Base-by-base conservation (phyloP, 2,113 vertebrate species). In the Lichenostomus cassidix region DNA sequence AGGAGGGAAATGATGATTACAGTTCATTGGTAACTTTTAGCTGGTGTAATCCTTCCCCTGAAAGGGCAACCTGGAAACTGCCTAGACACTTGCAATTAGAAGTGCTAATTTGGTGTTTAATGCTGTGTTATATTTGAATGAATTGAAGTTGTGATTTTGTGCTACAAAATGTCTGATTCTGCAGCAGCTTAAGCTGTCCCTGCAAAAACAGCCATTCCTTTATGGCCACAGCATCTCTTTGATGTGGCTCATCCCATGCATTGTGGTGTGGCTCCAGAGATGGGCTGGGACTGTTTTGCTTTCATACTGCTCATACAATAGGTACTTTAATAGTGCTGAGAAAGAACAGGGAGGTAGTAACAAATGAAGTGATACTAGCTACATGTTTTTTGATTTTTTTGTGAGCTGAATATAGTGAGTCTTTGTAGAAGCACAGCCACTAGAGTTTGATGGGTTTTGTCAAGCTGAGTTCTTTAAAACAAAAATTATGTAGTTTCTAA, bases 101-200 rank as follows among this genome's bases (percentile, higher is more conserved):
- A 74, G 82, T 88, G 55, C 68, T 93, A 89, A 90, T 93, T 88
- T 56, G 46, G n/a, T 92, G 42, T 79, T 46, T 85, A 82, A 91
- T 89, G 53, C 77, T 84, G 55, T 87, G 60, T 62, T 95, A 90
- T 11, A 20, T 77, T 81, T 68, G 18, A 94, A 37, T 81, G 27
- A 91, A 63, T 78, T 75, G 37, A 94, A 67, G 39, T 82, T 81
- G 52, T 83, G 73, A 78, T 91, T 91, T 71, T 82, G 19, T 83
- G 35, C 31, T 88, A 44, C 24, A 37, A 41, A 90, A 31, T 55
- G 2, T 65, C 27, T 56, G 44, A 49, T 67, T 67, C 27, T 89
- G 64, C 25, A 41, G 24, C 25, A 70, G 25, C 33, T 74, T 81
- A 67, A 90, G 68, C 31, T 47, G 15, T 62, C 23, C 39, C 25